Conservation (phyloP, 1,140 invertebrate genomes). For the Magallana ariakensis region DNA sequence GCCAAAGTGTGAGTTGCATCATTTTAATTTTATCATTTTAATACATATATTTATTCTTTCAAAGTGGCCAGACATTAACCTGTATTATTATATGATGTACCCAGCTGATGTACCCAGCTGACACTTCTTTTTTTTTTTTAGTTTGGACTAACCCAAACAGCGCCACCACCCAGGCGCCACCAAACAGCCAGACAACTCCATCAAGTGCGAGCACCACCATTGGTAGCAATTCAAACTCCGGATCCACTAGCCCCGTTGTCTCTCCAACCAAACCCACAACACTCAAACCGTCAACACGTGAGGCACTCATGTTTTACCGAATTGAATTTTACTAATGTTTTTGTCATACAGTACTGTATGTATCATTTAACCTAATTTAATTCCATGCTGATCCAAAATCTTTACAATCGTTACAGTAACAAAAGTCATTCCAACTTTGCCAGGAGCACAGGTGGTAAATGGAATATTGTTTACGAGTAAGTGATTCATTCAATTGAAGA, state of each 20-base stretch:
- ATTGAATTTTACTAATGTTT: no score
- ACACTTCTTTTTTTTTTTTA: neutral
- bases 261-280: conserved; percentile 34
- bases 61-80: no score
- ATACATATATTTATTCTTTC: neutral
- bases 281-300: conserved; percentile 24
- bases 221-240: neutral
- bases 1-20: conserved; percentile 54
- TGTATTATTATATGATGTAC: no score
- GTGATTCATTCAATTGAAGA: neutral
- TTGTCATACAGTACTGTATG: no score
- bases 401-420: neutral
- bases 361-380: no score
- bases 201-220: neutral
- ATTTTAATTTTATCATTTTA: neutral
- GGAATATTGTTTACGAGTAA: conserved; percentile 14
- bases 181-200: conserved; percentile 14
- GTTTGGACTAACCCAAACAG: conserved; percentile 30
- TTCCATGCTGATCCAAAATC: no score
- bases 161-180: conserved; percentile 18
- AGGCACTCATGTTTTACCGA: neutral
- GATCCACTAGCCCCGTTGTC: neutral
- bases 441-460: conserved; percentile 1
- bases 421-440: conserved; percentile 8
- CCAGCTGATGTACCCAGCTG: neutral